These are phyloP conservation scores for Coptodon rendalli DNA, from an alignment of 2,113 vertebrate genomes.

Conservation along the genomic window DNA sequence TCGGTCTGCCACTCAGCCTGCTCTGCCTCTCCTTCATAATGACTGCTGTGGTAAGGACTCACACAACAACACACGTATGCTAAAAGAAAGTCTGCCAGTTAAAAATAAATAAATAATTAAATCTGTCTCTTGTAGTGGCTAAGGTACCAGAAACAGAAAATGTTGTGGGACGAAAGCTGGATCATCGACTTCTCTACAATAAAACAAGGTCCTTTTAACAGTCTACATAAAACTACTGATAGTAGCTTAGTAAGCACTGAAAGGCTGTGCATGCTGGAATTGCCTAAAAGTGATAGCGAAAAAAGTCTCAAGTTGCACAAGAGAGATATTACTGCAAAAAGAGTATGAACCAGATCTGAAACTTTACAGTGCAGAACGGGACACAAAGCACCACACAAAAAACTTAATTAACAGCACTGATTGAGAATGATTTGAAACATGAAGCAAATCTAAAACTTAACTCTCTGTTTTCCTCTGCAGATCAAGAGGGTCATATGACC, in stretches of 20 bases:
- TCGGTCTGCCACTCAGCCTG: conserved; percentile 73
- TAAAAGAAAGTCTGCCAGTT: neutral
- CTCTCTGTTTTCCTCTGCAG: conserved; percentile 9
- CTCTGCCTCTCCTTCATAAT: conserved; percentile 70
- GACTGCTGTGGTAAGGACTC: conserved; percentile 65
- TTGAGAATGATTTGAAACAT: neutral
- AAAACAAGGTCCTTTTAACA: conserved; percentile 66
- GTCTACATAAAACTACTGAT: neutral
- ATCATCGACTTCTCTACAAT: conserved; percentile 78
- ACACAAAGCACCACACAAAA: neutral
- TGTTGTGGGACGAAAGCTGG: conserved; percentile 85
- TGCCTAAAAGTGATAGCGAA: neutral
- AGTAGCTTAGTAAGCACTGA: neutral
- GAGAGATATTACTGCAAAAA: neutral
- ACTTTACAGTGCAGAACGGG: neutral
- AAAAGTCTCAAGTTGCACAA: neutral
- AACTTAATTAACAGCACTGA: neutral
- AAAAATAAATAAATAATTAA: neutral
- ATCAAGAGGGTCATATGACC: conserved; percentile 24
- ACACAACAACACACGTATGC: neutral
- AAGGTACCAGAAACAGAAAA: conserved; percentile 82
- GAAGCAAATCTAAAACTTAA: neutral
- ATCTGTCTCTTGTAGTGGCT: conserved; percentile 67
- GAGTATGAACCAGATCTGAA: neutral
- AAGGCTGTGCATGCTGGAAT: neutral